These are phyloP conservation scores for Conus ventricosus DNA, from an alignment of 1,140 invertebrate species.

Conservation along the genomic window DNA sequence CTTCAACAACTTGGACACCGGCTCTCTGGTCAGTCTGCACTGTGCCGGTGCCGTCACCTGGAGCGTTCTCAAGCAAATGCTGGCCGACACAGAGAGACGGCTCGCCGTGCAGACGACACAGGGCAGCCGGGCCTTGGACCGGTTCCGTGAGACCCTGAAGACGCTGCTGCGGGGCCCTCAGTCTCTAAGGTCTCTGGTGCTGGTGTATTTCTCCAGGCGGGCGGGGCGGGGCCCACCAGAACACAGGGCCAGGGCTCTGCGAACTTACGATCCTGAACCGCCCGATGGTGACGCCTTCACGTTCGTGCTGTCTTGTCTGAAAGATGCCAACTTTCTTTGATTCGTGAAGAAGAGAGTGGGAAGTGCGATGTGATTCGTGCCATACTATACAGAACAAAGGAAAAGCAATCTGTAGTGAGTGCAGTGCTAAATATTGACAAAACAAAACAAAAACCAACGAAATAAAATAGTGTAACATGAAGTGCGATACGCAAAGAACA, in stretches of 20 bases:
- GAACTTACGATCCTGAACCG: background rate
- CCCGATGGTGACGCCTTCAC: no score
- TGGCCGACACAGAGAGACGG: background rate
- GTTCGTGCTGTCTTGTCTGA: no score
- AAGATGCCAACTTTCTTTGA: no score
- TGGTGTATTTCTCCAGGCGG: background rate
- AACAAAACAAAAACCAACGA: no score
- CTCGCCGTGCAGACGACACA: background rate
- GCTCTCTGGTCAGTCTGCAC: background rate
- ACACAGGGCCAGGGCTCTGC: background rate
- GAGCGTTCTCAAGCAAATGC: background rate
- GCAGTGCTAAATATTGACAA: no score
- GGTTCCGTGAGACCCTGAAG: background rate
- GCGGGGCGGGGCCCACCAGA: background rate
- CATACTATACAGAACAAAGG: no score
- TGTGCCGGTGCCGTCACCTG: background rate
- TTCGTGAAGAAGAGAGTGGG: no score
- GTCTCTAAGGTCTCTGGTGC: background rate
- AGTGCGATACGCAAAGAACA: no score
- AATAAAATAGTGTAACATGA: no score
- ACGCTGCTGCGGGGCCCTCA: background rate
- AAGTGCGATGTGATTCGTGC: no score
- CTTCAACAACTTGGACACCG: background rate
- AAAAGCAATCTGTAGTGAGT: no score
- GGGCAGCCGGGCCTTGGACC: background rate